phyloP scores from a whole-genome alignment of 2,888 invertebrate species.

The Elegia similella region DNA sequence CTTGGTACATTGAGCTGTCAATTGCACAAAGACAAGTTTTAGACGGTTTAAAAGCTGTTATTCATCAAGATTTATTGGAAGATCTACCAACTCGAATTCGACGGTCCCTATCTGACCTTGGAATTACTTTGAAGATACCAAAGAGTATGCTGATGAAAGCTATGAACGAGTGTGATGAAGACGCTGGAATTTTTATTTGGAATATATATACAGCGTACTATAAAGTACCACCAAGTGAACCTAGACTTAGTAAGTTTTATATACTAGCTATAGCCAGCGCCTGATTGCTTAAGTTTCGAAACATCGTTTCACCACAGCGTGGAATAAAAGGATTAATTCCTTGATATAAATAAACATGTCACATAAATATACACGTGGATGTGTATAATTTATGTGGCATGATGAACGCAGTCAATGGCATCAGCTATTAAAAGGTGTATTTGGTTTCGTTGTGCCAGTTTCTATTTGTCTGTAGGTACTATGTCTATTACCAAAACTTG shows the following conservation, averaged over 20 bases:
- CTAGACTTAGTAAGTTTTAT: slow-evolving; percentile 42
- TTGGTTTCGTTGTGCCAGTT: no score
- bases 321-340: no score
- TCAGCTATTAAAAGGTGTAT: no score
- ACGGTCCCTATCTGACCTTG: slow-evolving; percentile 53
- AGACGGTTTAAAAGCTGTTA: slow-evolving; percentile 43
- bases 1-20: slow-evolving; percentile 65
- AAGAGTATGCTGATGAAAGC: slow-evolving; percentile 50
- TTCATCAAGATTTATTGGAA: slow-evolving; percentile 68
- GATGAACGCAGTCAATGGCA: no score
- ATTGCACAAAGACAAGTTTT: slow-evolving; percentile 52
- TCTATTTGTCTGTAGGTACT: no score
- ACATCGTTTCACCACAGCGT: no score
- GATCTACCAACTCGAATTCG: slow-evolving; percentile 55
- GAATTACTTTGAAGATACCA: slow-evolving; percentile 52
- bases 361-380: no score
- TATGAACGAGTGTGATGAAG: slow-evolving; percentile 51
- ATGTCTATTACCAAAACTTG: no score
- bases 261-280: background rate
- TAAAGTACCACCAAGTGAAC: slow-evolving; percentile 54
- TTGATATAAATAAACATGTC: no score
- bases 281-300: no score
- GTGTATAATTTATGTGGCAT: no score
- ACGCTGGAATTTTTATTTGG: slow-evolving; percentile 73
- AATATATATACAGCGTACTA: slow-evolving; percentile 58